These are phyloP conservation scores for Gymnocypris eckloni DNA, from an alignment of 2,797 vertebrate species.

Conservation along the genomic window DNA sequence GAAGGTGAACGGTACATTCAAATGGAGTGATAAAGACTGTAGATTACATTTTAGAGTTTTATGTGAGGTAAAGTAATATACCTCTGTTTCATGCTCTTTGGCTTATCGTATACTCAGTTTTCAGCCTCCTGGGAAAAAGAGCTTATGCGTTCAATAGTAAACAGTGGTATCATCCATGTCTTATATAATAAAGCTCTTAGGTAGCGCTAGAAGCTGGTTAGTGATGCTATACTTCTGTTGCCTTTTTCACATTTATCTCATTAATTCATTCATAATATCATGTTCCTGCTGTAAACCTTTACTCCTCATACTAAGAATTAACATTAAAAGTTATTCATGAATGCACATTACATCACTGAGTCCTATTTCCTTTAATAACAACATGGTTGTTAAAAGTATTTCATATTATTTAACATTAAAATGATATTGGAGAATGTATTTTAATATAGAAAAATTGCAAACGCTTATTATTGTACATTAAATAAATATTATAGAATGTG, in stretches of 20 bases:
- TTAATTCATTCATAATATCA: neutral
- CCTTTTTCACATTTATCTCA: neutral
- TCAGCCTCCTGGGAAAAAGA: neutral
- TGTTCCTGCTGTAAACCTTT: neutral
- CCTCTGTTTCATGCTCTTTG: neutral
- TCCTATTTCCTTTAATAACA: neutral
- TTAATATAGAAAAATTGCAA: neutral
- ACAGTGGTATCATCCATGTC: neutral
- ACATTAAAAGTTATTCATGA: neutral
- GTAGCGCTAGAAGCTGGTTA: neutral
- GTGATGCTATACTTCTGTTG: neutral
- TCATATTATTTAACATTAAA: neutral
- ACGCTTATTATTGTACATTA: neutral
- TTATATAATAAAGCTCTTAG: neutral
- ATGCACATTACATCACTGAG: neutral
- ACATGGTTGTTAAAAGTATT: neutral
- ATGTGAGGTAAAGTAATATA: constrained; percentile 60
- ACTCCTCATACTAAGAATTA: neutral
- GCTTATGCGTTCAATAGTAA: neutral
- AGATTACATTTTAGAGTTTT: neutral
- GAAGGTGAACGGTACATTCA: fast-evolving
- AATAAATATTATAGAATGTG: neutral
- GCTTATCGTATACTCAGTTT: neutral
- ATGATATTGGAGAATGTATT: neutral
- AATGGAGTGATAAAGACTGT: constrained; percentile 64